Evolutionary conservation across 1,140 invertebrate genomes (phyloP).

Genomic region (Trachelipus rathkii): DNA sequence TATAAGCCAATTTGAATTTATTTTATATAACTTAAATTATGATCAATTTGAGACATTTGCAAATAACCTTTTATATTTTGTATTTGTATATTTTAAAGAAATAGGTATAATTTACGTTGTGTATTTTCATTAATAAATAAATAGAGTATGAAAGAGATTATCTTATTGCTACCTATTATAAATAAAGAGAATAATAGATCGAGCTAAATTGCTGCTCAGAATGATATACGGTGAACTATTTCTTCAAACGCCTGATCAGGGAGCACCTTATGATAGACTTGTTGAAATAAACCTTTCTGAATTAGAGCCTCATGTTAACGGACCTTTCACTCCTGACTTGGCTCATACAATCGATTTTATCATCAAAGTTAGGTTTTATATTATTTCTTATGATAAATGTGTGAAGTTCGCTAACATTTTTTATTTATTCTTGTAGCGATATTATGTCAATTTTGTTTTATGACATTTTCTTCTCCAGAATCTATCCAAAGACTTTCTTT

Average conservation of each 20-base stretch:
- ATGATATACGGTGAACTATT: slow-evolving; percentile 71
- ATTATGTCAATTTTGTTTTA: too few relatives aligned
- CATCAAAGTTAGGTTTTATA: too few relatives aligned
- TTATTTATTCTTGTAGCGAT: too few relatives aligned
- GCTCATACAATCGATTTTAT: slow-evolving; percentile 95
- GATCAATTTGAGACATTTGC: too few relatives aligned
- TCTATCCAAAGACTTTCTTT: too few relatives aligned
- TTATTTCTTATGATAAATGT: too few relatives aligned
- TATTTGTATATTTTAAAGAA: too few relatives aligned
- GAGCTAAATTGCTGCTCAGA: slow-evolving; percentile 73
- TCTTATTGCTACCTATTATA: slow-evolving; percentile 80
- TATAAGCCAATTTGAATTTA: not conserved
- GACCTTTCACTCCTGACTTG: slow-evolving; percentile 97
- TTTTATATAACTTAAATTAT: slow-evolving; percentile 78
- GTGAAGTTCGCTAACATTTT: too few relatives aligned
- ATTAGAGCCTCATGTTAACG: slow-evolving; percentile 96
- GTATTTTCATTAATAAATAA: slow-evolving; percentile 93
- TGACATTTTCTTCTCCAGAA: too few relatives aligned
- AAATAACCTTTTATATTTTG: too few relatives aligned
- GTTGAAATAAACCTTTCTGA: slow-evolving; percentile 51
- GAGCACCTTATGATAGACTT: slow-evolving; percentile 77
- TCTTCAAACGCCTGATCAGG: slow-evolving; percentile 76
- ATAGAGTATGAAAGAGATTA: slow-evolving; percentile 97
- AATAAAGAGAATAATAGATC: too few relatives aligned
- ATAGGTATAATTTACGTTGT: too few relatives aligned